phyloP scores from a whole-genome alignment of 2,888 invertebrate species.

The Orthonevra nobilis region DNA sequence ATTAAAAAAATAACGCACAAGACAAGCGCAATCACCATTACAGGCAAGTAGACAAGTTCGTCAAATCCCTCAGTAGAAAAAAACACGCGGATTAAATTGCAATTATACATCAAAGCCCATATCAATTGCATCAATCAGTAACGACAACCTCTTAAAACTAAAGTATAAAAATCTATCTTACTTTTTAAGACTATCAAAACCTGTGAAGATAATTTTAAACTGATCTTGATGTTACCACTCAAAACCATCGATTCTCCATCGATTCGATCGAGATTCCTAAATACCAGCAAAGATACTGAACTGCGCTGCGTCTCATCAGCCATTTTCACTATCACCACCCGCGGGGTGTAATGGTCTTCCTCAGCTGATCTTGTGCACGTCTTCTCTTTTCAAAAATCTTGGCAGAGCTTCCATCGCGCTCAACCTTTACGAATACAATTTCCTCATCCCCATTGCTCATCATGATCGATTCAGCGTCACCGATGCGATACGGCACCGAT shows the following conservation, averaged over 20 bases:
- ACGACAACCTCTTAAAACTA: too few relatives aligned
- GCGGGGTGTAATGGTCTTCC: not conserved
- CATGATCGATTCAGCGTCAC: conserved; percentile 8
- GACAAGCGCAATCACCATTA: too few relatives aligned
- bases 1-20: too few relatives aligned
- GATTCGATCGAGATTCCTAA: conserved; percentile 10
- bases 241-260: not conserved
- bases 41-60: too few relatives aligned
- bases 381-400: conserved; percentile 11
- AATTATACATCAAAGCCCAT: too few relatives aligned
- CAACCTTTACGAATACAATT: conserved; percentile 20
- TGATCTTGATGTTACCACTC: too few relatives aligned
- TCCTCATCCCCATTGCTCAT: conserved; percentile 11
- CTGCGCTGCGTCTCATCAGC: not conserved
- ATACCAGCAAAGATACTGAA: conserved; percentile 7
- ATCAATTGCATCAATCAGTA: too few relatives aligned
- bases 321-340: not conserved
- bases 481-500: conserved; percentile 22
- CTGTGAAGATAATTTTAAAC: too few relatives aligned
- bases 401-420: not conserved
- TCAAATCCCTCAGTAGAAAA: too few relatives aligned
- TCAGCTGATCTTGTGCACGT: not conserved
- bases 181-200: too few relatives aligned
- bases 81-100: too few relatives aligned
- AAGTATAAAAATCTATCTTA: too few relatives aligned